Percentiles rank a stretch among this genome's conserved stretches.
phyloP scores from a whole-genome alignment of 2,113 vertebrate genomes.

The Astur gentilis region DNA sequence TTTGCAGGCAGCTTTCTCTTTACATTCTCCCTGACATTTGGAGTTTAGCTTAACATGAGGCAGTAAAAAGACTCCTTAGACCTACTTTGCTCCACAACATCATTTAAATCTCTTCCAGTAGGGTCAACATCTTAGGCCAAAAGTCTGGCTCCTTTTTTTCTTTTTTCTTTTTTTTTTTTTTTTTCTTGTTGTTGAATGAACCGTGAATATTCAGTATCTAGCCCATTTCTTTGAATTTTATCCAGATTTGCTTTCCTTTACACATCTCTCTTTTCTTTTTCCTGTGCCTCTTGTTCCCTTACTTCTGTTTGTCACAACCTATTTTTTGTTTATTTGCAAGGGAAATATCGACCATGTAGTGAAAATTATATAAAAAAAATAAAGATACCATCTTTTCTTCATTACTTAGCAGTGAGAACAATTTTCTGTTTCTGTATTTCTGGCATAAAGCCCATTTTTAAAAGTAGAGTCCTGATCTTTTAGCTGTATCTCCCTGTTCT shows the following conservation, averaged over 20 bases:
- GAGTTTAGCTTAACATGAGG: background rate
- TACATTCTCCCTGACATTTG: background rate
- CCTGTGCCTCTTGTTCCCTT: background rate
- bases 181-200: background rate
- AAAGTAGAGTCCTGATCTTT: background rate
- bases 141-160: background rate
- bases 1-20: background rate
- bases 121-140: background rate
- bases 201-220: background rate
- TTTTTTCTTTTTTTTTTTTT: too few relatives aligned
- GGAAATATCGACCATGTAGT: background rate
- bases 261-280: background rate
- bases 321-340: background rate
- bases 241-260: background rate
- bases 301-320: background rate
- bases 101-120: background rate
- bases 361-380: background rate
- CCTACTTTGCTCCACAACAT: background rate
- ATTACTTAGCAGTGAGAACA: background rate
- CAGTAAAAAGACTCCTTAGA: background rate
- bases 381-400: fast-evolving
- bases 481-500: background rate
- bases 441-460: background rate
- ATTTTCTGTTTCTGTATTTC: background rate
- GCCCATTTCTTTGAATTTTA: background rate